A percentile compares a stretch with the other conserved stretches of the same genome.
Evolutionary conservation across 2,888 invertebrate genomes (phyloP).

Genomic region (Caenorhabditis becei): DNA sequence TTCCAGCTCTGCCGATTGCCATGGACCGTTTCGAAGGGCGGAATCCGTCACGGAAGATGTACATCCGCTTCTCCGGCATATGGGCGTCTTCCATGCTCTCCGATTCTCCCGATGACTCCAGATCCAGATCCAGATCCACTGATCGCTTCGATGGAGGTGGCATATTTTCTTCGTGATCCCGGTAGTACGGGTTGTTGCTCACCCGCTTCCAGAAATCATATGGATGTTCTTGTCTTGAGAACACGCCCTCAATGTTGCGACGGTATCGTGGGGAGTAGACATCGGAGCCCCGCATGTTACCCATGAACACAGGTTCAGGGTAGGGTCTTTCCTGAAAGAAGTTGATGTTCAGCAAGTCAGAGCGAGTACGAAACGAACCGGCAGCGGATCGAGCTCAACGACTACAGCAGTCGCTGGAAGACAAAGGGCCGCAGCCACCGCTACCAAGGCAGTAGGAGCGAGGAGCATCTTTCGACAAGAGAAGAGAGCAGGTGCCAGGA

Average conservation of each 20-base stretch:
- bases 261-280: neutral
- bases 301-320: neutral
- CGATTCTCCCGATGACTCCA: neutral
- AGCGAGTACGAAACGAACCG: neutral
- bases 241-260: neutral
- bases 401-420: neutral
- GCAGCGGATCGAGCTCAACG: neutral
- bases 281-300: neutral
- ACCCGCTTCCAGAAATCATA: neutral
- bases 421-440: neutral
- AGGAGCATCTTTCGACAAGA: conserved; percentile 1
- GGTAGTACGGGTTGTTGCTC: neutral
- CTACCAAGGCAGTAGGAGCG: neutral
- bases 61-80: conserved; percentile 13
- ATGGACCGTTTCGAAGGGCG: conserved; percentile 63
- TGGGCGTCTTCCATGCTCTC: neutral
- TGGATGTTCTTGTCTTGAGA: neutral
- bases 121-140: neutral
- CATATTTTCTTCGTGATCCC: neutral
- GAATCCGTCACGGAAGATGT: conserved; percentile 1
- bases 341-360: neutral
- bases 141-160: neutral
- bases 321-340: neutral
- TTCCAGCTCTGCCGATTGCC: conserved; percentile 72
- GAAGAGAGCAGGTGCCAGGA: conserved; percentile 2